These are phyloP conservation scores for Sebastes matsubarae DNA, from an alignment of 2,797 vertebrate species.

Conservation along the genomic window DNA sequence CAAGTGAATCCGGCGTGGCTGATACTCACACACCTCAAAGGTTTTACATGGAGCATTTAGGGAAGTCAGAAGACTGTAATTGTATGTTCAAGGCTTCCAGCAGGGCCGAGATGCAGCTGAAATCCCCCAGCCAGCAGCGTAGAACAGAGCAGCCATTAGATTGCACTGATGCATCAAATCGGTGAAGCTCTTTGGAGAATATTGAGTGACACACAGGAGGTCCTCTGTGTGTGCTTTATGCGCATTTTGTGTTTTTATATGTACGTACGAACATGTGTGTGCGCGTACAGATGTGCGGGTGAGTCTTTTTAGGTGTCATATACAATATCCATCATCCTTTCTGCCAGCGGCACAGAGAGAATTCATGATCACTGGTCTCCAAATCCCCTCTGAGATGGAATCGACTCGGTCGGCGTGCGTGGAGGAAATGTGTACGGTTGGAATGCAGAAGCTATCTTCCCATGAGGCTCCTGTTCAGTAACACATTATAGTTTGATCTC, in stretches of 20 bases:
- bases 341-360: constrained; percentile 52
- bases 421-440: constrained; percentile 43
- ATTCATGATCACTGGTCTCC: constrained; percentile 65
- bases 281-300: constrained; percentile 25
- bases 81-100: constrained; percentile 62
- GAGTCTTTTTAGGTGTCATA: constrained; percentile 61
- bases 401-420: constrained; percentile 22
- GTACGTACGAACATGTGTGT: not conserved
- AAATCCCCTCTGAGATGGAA: constrained; percentile 54
- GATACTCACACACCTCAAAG: constrained; percentile 43
- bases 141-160: constrained; percentile 60
- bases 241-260: constrained; percentile 18
- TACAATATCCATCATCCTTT: constrained; percentile 59
- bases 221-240: constrained; percentile 26
- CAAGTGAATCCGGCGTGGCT: not conserved
- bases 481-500: constrained; percentile 64
- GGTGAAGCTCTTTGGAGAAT: constrained; percentile 48
- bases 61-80: constrained; percentile 52
- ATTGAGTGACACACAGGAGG: constrained; percentile 35
- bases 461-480: constrained; percentile 36
- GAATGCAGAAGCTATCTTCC: constrained; percentile 51
- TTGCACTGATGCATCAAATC: constrained; percentile 61
- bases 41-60: constrained; percentile 52
- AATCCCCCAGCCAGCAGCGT: constrained; percentile 48
- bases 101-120: constrained; percentile 33